These are phyloP conservation scores for Eurypyga helias DNA, from an alignment of 2,113 vertebrate genomes.

Conservation along the genomic window DNA sequence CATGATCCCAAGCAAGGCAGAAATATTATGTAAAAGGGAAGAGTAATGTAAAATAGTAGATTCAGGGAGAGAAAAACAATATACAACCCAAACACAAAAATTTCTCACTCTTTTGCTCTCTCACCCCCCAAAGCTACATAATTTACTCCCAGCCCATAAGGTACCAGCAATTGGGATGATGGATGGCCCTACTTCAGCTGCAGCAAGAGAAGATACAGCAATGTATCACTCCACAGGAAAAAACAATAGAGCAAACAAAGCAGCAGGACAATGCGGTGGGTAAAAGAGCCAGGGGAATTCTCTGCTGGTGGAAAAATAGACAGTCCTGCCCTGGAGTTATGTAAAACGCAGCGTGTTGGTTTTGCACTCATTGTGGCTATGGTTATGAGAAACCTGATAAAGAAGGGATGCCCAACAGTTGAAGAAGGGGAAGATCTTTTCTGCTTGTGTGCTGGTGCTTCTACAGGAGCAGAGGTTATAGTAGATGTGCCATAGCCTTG, in stretches of 20 bases:
- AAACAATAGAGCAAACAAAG: constrained; percentile 70
- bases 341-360: constrained; percentile 16
- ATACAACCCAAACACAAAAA: not conserved
- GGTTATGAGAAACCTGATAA: not conserved
- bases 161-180: constrained; percentile 77
- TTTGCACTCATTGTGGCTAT: not conserved
- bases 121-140: constrained; percentile 65
- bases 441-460: not conserved
- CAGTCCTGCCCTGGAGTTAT: constrained; percentile 26
- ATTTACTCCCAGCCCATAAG: constrained; percentile 82
- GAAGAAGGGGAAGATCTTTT: constrained; percentile 30
- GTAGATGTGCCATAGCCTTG: not conserved
- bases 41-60: constrained; percentile 58
- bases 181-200: constrained; percentile 76
- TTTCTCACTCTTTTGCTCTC: not conserved
- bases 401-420: not conserved
- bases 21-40: constrained; percentile 21
- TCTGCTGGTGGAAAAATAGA: constrained; percentile 45
- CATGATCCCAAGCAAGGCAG: constrained; percentile 48
- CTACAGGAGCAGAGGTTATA: not conserved
- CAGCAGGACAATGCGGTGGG: constrained; percentile 61
- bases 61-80: constrained; percentile 30
- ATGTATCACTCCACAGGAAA: constrained; percentile 75
- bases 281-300: constrained; percentile 61
- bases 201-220: constrained; percentile 49